Conservation (phyloP, 2,888 invertebrate genomes). For the Galeopsomyia nigrocyanea region DNA sequence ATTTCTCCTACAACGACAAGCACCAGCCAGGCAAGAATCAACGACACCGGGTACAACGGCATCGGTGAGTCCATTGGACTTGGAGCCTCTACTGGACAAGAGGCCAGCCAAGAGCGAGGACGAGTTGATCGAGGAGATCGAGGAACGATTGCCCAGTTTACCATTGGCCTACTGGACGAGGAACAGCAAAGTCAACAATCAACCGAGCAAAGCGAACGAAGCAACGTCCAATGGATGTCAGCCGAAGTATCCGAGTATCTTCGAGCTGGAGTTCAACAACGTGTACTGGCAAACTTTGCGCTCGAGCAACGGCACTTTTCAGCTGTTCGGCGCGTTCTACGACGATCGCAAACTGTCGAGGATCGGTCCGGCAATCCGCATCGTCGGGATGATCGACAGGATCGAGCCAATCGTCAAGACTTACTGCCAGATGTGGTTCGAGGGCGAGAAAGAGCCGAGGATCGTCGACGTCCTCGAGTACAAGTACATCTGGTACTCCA, state of each 20-base stretch:
- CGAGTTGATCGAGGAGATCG: conserved; percentile 82
- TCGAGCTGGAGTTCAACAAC: conserved; percentile 93
- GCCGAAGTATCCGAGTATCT: conserved; percentile 84
- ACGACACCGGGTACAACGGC: conserved; percentile 59
- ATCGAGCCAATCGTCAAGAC: conserved; percentile 87
- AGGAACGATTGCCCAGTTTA: conserved; percentile 84
- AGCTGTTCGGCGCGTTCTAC: conserved; percentile 90
- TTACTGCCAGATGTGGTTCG: conserved; percentile 92
- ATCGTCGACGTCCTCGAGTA: conserved; percentile 88
- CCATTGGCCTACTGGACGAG: conserved; percentile 90
- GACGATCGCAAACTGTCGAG: conserved; percentile 84
- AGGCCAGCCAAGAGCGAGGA: conserved; percentile 78
- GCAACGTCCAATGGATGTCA: conserved; percentile 40
- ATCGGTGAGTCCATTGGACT: conserved; percentile 68
- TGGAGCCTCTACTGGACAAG: conserved; percentile 75
- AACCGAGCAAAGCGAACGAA: not conserved
- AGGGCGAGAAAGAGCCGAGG: conserved; percentile 84
- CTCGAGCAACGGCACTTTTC: conserved; percentile 89
- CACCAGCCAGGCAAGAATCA: conserved; percentile 55
- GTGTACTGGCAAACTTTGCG: conserved; percentile 92
- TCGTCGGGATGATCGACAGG: conserved; percentile 90
- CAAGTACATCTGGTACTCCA: conserved; percentile 94
- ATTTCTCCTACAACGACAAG: conserved; percentile 70
- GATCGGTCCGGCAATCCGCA: conserved; percentile 86
- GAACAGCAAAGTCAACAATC: conserved; percentile 72